Evolutionary conservation across 2,888 invertebrate species (phyloP), one percentile per base, ranked within the genome.

Genomic region (Mesorhabditis sp.): DNA sequence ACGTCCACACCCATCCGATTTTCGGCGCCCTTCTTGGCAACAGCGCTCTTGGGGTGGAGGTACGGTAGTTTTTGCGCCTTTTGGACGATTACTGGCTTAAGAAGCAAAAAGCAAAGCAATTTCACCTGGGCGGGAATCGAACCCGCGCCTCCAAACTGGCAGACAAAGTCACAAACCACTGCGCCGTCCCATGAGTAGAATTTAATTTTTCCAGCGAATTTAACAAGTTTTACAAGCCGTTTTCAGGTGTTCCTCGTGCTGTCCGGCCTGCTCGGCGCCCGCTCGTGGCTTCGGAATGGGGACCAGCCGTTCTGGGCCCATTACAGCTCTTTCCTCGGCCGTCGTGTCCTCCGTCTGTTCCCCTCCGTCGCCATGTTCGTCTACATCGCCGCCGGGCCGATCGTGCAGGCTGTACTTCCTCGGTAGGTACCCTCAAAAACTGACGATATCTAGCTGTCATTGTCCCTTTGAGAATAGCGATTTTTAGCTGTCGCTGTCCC

Each of bases 11-110:
- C 58, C 81, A 84, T 70, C 80, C 81, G 5, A 64, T 84, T 5
- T 81, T 84, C 72, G 84, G 84, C 28, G 78, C 84, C 3, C 72
- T 83, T 2, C 75, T 84, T 50, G 84, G 84, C n/a, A 84, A 84
- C 72, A 82, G 82, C 0, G 83, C 83, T 2, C 76, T 84, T 5
- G 84, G 84, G 10, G 84, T 84, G 5, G 84, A 84, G 72, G 80
- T 50, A n/a, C 10, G 58, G 7, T 50, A 50, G 58, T 50, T 10
- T 50, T 50, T 50, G 28, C 28, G 28, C 28, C 28, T 28, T 28
- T 28, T 28, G 28, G 1, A 28, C 28, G 28, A 28, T 28, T 28
- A 28, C 28, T 1, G 28, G 28, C 28, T 28, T 28, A 28, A 28
- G 28, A 28, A 28, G 2, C 28, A 28, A 28, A 28, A 28, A 28